Base-by-base conservation (phyloP, 2,113 vertebrate genomes). In the Otis tarda region DNA sequence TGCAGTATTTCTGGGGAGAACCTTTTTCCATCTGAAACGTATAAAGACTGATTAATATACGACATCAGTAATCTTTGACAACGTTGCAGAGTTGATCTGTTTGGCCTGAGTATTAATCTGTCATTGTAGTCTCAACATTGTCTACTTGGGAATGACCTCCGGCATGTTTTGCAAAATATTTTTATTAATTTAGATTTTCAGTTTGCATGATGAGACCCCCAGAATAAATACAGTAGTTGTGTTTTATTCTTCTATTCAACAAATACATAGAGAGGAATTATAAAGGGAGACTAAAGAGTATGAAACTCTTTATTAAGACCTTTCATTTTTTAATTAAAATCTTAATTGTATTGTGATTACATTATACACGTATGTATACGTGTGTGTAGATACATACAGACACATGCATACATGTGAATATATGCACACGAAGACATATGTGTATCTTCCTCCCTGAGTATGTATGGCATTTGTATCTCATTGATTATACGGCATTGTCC, bases 171-270 rank as follows among this genome's bases (percentile, higher is more conserved):
- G 43, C 23, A 78, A 91, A 78, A 33, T 17, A 71, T 41, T 60
- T 92, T 78, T 87, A 87, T 78, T 87, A 83, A 81, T 59, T 89
- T 91, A 90, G 8, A 30, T 90, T 74, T 91, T 85, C 41, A 88
- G 9, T 85, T 81, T 52, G 47, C 25, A 10, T 61, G 52, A 71
- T 67, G 50, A 83, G 90, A 67, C 7, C 33, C 59, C 55, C 37
- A 80, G 75, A 73, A 50, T n/a, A 82, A 63, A 57, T 24, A 74
- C 8, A 78, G 47, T 52, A 75, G 22, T 9, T 88, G 6, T 59
- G 14, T 9, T 94, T 78, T 76, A 56, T 87, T 70, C 21, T 75
- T 76, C 25, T 30, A 17, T 56, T 86, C 41, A 77, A 69, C 7
- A 79, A 64, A 87, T 52, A 47, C 11, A 12, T 15, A 57, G n/a